A percentile compares a stretch with the other conserved stretches of the same genome.
Conservation (phyloP, 2,888 invertebrate genomes). For the Mactromeris polynyma region DNA sequence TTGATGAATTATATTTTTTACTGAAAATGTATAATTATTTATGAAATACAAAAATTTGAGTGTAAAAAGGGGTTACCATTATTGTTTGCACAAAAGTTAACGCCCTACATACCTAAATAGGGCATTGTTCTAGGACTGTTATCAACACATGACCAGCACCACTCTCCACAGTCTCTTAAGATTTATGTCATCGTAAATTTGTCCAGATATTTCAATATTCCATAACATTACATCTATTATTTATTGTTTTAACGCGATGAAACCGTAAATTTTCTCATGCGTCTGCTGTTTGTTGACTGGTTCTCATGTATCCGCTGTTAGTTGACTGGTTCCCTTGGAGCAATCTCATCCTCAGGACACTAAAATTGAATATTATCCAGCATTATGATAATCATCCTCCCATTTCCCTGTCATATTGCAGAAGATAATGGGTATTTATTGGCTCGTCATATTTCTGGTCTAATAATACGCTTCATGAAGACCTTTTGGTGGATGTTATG, state of each 20-base stretch:
- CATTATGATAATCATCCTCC: conserved; percentile 47
- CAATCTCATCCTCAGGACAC: conserved; percentile 8
- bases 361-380: conserved; percentile 60
- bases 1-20: no score
- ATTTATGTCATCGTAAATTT: not conserved
- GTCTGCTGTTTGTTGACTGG: not conserved
- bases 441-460: conserved; percentile 13
- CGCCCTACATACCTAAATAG: not conserved
- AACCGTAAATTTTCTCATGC: conserved; percentile 1
- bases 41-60: no score
- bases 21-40: no score
- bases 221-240: not conserved
- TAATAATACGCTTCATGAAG: conserved; percentile 25
- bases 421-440: conserved; percentile 40
- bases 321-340: not conserved
- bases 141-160: not conserved
- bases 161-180: not conserved
- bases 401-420: conserved; percentile 55
- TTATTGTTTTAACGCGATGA: not conserved
- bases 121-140: not conserved
- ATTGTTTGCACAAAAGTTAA: no score
- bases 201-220: conserved; percentile 6
- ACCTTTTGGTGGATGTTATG: conserved; percentile 9
- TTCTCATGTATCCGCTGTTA: not conserved
- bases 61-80: no score